A percentile compares a stretch with the other conserved stretches of the same genome.
Evolutionary conservation across 2,797 vertebrate genomes (phyloP).

Genomic region (Gobio occitaniae): DNA sequence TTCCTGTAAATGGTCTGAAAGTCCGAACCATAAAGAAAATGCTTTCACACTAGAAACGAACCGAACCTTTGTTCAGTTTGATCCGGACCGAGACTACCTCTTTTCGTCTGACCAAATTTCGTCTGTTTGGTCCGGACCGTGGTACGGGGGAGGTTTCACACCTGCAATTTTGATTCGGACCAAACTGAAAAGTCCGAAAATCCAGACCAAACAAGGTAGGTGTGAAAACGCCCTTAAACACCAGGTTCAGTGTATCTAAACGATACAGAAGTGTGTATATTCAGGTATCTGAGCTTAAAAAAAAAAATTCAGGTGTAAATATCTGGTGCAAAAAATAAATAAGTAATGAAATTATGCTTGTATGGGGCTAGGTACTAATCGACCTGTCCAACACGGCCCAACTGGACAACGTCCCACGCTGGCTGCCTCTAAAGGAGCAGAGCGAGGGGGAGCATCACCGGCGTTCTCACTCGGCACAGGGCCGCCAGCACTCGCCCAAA

Average conservation of each 20-base stretch:
- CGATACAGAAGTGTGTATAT: not conserved
- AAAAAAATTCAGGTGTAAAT: not conserved
- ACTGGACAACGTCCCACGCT: constrained; percentile 92
- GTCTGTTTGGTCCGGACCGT: too few relatives aligned
- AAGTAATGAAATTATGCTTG: constrained; percentile 5
- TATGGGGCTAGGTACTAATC: constrained; percentile 85
- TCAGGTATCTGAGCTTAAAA: not conserved
- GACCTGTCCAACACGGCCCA: constrained; percentile 90
- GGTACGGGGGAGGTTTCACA: too few relatives aligned
- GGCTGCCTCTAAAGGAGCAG: constrained; percentile 94
- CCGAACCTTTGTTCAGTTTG: too few relatives aligned
- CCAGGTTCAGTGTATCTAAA: not conserved
- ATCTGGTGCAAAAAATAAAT: not conserved
- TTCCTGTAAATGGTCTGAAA: too few relatives aligned
- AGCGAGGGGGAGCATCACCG: constrained; percentile 92
- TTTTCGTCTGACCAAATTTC: too few relatives aligned
- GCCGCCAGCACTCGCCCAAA: constrained; percentile 88
- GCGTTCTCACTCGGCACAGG: constrained; percentile 87
- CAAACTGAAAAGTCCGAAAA: too few relatives aligned
- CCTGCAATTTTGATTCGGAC: too few relatives aligned
- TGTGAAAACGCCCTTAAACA: not conserved
- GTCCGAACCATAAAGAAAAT: too few relatives aligned
- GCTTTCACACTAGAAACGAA: too few relatives aligned
- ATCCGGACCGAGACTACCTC: too few relatives aligned
- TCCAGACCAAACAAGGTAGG: too few relatives aligned